Evolutionary conservation across 2,888 invertebrate species (phyloP).

Genomic region (Epinotia ramella): DNA sequence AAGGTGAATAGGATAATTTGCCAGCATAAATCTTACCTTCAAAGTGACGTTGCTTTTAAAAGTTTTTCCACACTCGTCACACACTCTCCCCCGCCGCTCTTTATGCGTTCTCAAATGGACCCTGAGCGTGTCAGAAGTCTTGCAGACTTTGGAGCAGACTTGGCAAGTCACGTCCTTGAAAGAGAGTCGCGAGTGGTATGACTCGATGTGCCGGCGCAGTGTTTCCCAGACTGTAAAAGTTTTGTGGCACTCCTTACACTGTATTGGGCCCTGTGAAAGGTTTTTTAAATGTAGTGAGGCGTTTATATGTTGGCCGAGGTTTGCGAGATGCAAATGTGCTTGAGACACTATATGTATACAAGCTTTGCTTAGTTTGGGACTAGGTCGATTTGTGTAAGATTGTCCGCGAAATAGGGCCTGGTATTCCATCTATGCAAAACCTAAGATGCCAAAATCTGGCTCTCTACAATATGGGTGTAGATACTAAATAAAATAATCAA

Average conservation of each 20-base stretch:
- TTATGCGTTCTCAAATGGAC: conserved; percentile 69
- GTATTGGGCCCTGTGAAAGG: conserved; percentile 58
- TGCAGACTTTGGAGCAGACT: conserved; percentile 71
- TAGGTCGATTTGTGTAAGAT: no score
- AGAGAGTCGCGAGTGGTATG: conserved; percentile 63
- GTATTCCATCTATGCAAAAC: no score
- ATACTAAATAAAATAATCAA: no score
- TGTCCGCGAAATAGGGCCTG: no score
- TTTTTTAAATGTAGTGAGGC: not conserved
- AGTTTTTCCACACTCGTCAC: conserved; percentile 75
- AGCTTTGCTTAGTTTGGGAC: no score
- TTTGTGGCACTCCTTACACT: conserved; percentile 71
- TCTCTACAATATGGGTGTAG: no score
- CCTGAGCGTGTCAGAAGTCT: conserved; percentile 65
- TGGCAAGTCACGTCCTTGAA: conserved; percentile 67
- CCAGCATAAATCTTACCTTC: conserved; percentile 56
- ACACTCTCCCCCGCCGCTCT: conserved; percentile 62
- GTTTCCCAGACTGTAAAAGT: conserved; percentile 72
- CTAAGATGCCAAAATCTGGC: no score
- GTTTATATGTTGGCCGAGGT: no score
- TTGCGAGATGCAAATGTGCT: no score
- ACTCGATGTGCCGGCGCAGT: conserved; percentile 66
- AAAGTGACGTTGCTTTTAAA: conserved; percentile 63
- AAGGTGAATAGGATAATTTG: no score
- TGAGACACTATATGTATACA: no score